phyloP scores from a whole-genome alignment of 2,888 invertebrate species.

The Trisateles emortualis region DNA sequence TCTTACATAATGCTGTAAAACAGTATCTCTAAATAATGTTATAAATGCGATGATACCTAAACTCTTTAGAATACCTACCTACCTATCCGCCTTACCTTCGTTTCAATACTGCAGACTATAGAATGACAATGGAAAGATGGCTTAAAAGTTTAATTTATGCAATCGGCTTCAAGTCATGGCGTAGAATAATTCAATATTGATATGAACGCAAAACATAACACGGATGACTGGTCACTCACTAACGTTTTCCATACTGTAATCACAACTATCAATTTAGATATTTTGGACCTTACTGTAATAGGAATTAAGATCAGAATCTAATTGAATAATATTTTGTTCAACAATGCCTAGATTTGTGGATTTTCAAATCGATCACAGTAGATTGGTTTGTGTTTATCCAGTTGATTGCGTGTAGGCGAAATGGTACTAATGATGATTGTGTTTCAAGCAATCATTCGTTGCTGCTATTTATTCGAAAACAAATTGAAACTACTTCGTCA shows the following conservation, averaged over 20 bases:
- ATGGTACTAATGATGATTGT: conserved; percentile 41
- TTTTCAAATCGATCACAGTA: conserved; percentile 42
- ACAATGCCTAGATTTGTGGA: conserved; percentile 33
- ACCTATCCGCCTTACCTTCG: too few species aligned
- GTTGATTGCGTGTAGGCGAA: conserved; percentile 38
- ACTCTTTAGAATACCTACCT: too few species aligned
- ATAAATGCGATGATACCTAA: too few species aligned
- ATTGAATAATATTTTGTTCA: neutral
- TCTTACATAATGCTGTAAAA: too few species aligned
- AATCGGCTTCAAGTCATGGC: conserved; percentile 13
- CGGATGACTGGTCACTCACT: conserved; percentile 15
- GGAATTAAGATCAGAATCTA: conserved; percentile 12
- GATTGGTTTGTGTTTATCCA: conserved; percentile 45
- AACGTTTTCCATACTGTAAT: conserved; percentile 22
- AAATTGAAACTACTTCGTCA: neutral
- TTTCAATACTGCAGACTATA: too few species aligned
- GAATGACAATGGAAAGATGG: too few species aligned
- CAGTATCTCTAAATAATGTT: too few species aligned
- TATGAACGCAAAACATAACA: conserved; percentile 27
- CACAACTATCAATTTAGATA: neutral
- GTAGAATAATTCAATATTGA: conserved; percentile 22
- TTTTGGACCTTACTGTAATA: conserved; percentile 17
- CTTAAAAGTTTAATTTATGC: neutral
- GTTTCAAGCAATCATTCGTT: conserved; percentile 20
- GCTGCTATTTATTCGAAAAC: neutral